phyloP scores from a whole-genome alignment of 2,797 vertebrate genomes.

The Petrocephalus schoutedeni region DNA sequence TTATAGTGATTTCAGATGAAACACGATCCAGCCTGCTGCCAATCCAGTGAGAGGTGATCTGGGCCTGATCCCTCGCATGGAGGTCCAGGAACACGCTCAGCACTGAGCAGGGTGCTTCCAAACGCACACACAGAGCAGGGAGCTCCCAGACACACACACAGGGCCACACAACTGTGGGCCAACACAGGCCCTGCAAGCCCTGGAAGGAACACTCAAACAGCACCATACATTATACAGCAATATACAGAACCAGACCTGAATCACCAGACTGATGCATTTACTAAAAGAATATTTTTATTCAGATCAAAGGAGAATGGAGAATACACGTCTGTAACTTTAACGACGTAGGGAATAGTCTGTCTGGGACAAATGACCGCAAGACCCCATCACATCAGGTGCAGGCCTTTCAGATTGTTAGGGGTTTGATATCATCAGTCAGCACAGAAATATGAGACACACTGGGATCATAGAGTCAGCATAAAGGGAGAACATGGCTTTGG shows the following conservation, averaged over 20 bases:
- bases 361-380: neutral
- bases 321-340: neutral
- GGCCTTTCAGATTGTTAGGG: neutral
- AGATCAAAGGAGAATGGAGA: neutral
- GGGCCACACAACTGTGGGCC: neutral
- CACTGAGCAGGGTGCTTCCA: neutral
- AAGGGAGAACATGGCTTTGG: neutral
- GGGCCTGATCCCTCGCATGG: neutral
- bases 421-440: conserved; percentile 20
- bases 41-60: neutral
- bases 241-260: neutral
- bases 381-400: neutral
- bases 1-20: neutral
- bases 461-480: neutral
- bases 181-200: neutral
- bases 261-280: neutral
- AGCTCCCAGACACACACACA: neutral
- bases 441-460: neutral
- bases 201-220: neutral
- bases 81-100: neutral
- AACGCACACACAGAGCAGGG: too few relatives aligned
- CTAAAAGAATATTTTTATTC: neutral
- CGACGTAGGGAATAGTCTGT: neutral
- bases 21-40: neutral
- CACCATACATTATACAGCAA: neutral